phyloP scores from a whole-genome alignment of 2,888 invertebrate genomes.

The Amphipoea oculea region DNA sequence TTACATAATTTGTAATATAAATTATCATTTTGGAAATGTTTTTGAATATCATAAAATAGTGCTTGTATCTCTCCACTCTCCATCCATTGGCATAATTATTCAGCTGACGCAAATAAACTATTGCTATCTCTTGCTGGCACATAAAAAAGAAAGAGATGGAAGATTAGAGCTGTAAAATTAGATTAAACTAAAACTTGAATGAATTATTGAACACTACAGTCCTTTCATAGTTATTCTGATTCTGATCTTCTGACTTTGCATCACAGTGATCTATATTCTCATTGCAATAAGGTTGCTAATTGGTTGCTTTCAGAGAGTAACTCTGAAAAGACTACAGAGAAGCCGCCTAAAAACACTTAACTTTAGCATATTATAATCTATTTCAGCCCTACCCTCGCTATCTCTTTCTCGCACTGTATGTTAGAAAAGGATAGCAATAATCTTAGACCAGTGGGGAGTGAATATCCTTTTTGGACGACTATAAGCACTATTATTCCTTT shows the following conservation, averaged over 20 bases:
- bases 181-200: not conserved
- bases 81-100: not conserved
- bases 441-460: not conserved
- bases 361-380: not conserved
- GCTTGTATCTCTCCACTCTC: not conserved
- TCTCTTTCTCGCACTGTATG: not conserved
- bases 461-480: not conserved
- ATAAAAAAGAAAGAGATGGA: not conserved
- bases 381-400: not conserved
- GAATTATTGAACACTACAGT: not conserved
- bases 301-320: not conserved
- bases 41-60: conserved; percentile 23
- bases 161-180: not conserved
- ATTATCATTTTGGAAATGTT: conserved; percentile 30
- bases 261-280: not conserved
- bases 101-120: not conserved
- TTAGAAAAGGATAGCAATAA: conserved; percentile 24
- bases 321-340: not conserved
- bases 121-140: conserved; percentile 12
- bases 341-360: not conserved
- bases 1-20: conserved; percentile 37
- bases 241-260: not conserved
- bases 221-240: not conserved
- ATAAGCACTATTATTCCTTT: not conserved
- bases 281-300: not conserved